Conservation (phyloP, 2,888 invertebrate species). For the Mythimna pallens region DNA sequence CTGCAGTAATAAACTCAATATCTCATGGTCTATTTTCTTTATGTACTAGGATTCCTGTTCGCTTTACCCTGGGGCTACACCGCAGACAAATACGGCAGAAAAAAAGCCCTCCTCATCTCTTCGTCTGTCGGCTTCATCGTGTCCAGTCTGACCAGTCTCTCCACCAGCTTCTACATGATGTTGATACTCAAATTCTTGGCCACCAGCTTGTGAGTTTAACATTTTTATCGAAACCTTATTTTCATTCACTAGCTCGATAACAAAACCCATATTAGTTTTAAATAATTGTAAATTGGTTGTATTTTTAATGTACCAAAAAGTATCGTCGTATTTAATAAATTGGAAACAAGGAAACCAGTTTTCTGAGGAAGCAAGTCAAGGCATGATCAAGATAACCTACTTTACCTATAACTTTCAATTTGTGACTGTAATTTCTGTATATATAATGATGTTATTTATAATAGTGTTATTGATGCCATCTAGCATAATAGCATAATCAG, state of each 20-base stretch:
- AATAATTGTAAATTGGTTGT: background rate
- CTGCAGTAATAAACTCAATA: background rate
- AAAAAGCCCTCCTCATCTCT: constrained; percentile 65
- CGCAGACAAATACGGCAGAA: constrained; percentile 92
- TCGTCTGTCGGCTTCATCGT: constrained; percentile 49
- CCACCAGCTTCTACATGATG: constrained; percentile 56
- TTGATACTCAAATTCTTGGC: constrained; percentile 58
- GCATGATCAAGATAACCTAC: background rate
- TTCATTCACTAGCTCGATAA: background rate
- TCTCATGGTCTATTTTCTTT: background rate
- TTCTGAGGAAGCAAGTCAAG: background rate
- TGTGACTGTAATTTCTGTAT: too few relatives aligned
- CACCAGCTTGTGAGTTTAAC: constrained; percentile 57
- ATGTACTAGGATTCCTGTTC: constrained; percentile 61
- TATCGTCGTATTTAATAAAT: background rate
- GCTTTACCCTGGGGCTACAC: constrained; percentile 91
- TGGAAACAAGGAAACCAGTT: background rate
- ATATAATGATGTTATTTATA: too few relatives aligned
- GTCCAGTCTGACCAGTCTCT: constrained; percentile 56
- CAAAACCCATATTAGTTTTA: background rate
- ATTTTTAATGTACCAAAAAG: background rate
- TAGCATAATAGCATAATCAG: too few relatives aligned
- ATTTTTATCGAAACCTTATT: background rate
- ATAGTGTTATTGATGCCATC: background rate
- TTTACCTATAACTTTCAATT: background rate